Evolutionary conservation across 2,888 invertebrate species (phyloP).

Genomic region (Pristionchus exspectatus): DNA sequence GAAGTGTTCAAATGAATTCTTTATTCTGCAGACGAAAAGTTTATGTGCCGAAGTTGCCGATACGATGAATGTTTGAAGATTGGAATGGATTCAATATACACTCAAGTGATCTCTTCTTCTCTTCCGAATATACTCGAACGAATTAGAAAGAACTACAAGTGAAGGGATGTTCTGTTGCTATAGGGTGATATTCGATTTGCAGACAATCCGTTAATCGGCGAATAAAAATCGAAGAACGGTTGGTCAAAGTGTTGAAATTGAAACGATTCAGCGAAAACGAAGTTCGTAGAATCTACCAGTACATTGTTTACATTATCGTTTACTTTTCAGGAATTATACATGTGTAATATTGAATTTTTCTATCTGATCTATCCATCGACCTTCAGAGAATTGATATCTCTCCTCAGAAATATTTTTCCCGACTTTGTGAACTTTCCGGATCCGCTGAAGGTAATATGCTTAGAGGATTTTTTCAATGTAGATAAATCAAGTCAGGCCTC

Average conservation of each 20-base stretch:
- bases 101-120: not conserved
- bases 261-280: not conserved
- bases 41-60: conserved; percentile 6
- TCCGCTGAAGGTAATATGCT: not conserved
- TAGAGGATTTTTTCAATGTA: not conserved
- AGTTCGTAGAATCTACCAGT: not conserved
- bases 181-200: not conserved
- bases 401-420: not conserved
- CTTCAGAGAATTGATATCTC: not conserved
- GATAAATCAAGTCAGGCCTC: not conserved
- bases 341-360: conserved; percentile 33
- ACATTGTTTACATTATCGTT: too few species aligned
- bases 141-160: not conserved
- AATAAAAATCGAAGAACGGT: not conserved
- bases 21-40: not conserved
- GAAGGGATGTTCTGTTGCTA: not conserved
- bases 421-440: not conserved
- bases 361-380: not conserved
- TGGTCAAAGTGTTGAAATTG: not conserved
- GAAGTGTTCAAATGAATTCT: not conserved
- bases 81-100: not conserved
- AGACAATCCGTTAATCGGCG: not conserved
- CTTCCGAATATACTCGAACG: not conserved
- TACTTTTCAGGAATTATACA: not conserved
- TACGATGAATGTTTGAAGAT: conserved; percentile 7